Percentiles rank a stretch among this genome's conserved stretches.
These are phyloP conservation scores for Cephalopholis sonnerati DNA, from an alignment of 2,113 vertebrate genomes.

Conservation along the genomic window DNA sequence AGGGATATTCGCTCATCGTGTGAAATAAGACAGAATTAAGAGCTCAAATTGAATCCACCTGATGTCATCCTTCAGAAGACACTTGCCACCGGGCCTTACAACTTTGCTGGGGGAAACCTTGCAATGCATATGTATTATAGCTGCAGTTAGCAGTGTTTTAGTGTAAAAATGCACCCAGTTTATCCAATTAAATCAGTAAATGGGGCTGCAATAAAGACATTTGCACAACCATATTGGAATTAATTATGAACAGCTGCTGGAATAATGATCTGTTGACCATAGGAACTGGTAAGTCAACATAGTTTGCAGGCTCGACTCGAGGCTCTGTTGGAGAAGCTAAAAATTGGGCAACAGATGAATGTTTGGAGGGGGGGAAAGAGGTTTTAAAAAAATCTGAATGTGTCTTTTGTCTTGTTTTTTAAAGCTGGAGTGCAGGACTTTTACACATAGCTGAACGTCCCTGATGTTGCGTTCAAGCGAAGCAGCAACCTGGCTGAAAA, in stretches of 20 bases:
- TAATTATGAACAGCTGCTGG: background rate
- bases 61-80: background rate
- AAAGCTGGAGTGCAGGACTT: too few relatives aligned
- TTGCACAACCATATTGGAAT: background rate
- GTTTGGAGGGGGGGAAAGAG: too few relatives aligned
- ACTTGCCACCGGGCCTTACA: too few relatives aligned
- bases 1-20: constrained; percentile 2
- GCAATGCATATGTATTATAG: background rate
- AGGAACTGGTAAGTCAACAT: background rate
- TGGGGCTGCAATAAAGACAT: background rate
- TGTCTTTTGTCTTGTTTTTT: too few relatives aligned
- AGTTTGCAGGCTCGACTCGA: background rate
- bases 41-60: constrained; percentile 10
- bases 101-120: background rate
- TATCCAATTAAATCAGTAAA: background rate
- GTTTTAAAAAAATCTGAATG: too few relatives aligned
- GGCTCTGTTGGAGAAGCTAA: background rate
- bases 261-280: background rate
- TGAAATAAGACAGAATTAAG: constrained; percentile 13
- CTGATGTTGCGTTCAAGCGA: too few relatives aligned
- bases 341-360: background rate
- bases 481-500: too few relatives aligned
- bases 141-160: background rate
- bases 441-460: too few relatives aligned
- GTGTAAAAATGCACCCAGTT: background rate